phyloP scores from a whole-genome alignment of 1,140 invertebrate genomes.

The Leptopilina clavipes region DNA sequence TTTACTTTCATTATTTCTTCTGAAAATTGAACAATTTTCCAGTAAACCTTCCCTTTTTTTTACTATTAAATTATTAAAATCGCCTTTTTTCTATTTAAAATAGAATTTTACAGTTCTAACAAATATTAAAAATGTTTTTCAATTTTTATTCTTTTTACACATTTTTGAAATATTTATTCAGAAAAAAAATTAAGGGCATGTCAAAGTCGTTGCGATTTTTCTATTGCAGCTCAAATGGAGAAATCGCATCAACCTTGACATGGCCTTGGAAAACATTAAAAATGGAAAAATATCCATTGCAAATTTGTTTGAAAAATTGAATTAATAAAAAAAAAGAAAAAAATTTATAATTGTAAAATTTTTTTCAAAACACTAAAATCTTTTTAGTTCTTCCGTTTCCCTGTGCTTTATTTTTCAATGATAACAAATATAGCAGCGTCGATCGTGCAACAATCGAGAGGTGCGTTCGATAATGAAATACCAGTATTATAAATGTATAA shows the following conservation, averaged over 20 bases:
- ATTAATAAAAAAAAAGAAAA: no score
- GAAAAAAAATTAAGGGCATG: no score
- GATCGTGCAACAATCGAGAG: conserved; percentile 54
- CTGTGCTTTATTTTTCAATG: background rate
- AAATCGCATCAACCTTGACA: no score
- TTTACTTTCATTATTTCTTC: background rate
- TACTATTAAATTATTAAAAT: no score
- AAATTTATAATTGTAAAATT: background rate
- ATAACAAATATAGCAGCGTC: conserved; percentile 34
- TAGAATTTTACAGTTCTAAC: no score
- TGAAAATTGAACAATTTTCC: background rate
- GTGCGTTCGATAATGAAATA: conserved; percentile 68
- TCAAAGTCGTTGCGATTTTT: no score
- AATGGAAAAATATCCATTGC: no score
- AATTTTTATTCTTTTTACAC: no score
- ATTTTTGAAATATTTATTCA: no score
- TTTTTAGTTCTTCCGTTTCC: background rate
- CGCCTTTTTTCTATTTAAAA: background rate
- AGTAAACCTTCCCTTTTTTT: background rate
- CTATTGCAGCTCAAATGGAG: no score
- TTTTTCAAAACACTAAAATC: background rate
- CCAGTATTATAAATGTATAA: conserved; percentile 76
- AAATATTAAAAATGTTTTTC: no score
- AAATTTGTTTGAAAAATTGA: background rate
- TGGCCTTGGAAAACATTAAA: no score